Evolutionary conservation across 2,888 invertebrate species (phyloP).

Genomic region (Acleris cristana): DNA sequence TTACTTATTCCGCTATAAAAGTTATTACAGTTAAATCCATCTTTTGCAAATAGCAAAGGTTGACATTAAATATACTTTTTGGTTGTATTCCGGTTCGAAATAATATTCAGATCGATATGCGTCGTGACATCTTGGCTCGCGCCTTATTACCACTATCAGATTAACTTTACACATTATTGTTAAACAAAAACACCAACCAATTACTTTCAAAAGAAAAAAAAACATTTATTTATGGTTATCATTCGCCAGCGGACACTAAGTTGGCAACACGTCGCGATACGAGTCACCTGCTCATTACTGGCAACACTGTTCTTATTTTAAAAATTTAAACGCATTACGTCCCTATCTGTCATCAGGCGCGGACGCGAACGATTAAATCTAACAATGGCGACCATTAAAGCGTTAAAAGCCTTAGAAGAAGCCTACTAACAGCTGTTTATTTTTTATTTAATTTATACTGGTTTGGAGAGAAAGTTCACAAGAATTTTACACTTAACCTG

Average conservation of each 20-base stretch:
- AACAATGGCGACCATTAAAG: slow-evolving; percentile 21
- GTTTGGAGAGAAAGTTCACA: not conserved
- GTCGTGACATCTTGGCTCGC: slow-evolving; percentile 3
- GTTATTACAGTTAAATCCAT: too few species aligned
- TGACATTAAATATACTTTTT: not conserved
- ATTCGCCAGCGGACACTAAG: slow-evolving; percentile 30
- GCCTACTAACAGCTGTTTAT: slow-evolving; percentile 9
- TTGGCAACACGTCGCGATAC: slow-evolving; percentile 35
- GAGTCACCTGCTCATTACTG: slow-evolving; percentile 36
- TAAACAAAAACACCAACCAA: slow-evolving; percentile 32
- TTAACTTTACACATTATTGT: slow-evolving; percentile 29
- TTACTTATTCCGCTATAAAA: too few species aligned
- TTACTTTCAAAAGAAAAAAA: slow-evolving; percentile 27
- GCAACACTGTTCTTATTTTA: slow-evolving; percentile 29
- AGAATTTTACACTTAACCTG: not conserved
- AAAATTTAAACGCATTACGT: slow-evolving; percentile 30
- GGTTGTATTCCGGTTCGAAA: not conserved
- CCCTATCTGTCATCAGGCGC: slow-evolving; percentile 37
- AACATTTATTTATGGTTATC: slow-evolving; percentile 34
- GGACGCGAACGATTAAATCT: slow-evolving; percentile 34
- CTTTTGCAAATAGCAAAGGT: not conserved
- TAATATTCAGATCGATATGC: not conserved
- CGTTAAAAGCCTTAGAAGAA: slow-evolving; percentile 24
- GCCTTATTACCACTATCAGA: slow-evolving; percentile 20
- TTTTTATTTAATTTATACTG: not conserved